A percentile compares a stretch with the other conserved stretches of the same genome.
phyloP scores from a whole-genome alignment of 2,888 invertebrate genomes.

The Phasia obesa region DNA sequence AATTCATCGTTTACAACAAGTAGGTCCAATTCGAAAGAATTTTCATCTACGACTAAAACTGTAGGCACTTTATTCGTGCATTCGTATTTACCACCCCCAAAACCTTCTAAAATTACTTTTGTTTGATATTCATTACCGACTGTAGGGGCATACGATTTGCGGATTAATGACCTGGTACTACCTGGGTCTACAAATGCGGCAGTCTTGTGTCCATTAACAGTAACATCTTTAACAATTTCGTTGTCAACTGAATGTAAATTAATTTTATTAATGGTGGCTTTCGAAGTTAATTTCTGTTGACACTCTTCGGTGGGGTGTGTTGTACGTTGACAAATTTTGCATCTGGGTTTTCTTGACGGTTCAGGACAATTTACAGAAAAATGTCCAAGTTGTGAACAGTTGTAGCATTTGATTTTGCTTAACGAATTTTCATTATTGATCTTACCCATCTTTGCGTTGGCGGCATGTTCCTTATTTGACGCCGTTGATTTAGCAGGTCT shows the following conservation, averaged over 20 bases:
- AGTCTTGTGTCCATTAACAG: conserved; percentile 1
- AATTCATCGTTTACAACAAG: conserved; percentile 53
- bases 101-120: conserved; percentile 32
- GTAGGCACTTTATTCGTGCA: conserved; percentile 50
- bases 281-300: background rate
- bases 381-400: conserved; percentile 30
- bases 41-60: conserved; percentile 52
- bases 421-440: background rate
- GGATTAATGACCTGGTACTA: conserved; percentile 47
- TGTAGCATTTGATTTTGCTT: conserved; percentile 28
- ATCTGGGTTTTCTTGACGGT: conserved; percentile 46
- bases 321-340: too few species aligned
- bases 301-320: conserved; percentile 24
- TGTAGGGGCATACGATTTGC: conserved; percentile 50
- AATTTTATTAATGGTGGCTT: conserved; percentile 13
- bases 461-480: background rate
- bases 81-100: conserved; percentile 50
- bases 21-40: conserved; percentile 35
- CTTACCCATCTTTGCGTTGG: background rate
- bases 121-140: conserved; percentile 24
- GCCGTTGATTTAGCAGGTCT: background rate
- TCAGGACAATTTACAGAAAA: conserved; percentile 49
- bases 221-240: conserved; percentile 27
- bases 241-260: conserved; percentile 3
- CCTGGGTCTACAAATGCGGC: conserved; percentile 57